Percentiles rank a stretch among this genome's conserved stretches.
Evolutionary conservation across 2,888 invertebrate genomes (phyloP).

Genomic region (Mythimna albipuncta): DNA sequence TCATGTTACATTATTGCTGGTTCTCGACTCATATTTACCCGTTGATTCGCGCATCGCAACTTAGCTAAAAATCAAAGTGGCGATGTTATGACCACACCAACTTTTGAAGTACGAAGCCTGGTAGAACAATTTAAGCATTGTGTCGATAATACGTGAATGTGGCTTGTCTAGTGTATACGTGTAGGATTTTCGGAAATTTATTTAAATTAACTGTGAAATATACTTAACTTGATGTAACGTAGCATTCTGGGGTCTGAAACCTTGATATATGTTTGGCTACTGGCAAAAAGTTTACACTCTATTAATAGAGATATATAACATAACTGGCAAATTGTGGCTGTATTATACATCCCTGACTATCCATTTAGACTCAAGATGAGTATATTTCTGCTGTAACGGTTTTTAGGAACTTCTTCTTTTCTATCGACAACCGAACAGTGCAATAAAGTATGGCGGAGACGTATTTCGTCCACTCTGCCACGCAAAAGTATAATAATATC

Average conservation of each 20-base stretch:
- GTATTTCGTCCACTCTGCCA: no score
- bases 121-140: conserved; percentile 1
- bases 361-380: neutral
- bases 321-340: neutral
- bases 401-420: neutral
- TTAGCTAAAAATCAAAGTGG: neutral
- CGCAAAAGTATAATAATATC: no score
- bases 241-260: neutral
- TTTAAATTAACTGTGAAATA: neutral
- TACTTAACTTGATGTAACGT: conserved; percentile 13
- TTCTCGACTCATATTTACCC: no score
- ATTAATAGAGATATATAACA: neutral
- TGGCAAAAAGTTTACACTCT: conserved; percentile 4
- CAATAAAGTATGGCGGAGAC: no score
- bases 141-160: conserved; percentile 3
- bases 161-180: conserved; percentile 20
- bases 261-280: neutral
- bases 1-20: no score
- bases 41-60: neutral
- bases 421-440: no score
- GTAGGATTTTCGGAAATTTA: conserved; percentile 13
- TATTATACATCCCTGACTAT: no score
- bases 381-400: conserved; percentile 9
- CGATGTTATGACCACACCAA: neutral
- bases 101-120: neutral